phyloP scores from a whole-genome alignment of 2,113 vertebrate species.

The Callionymus lyra region DNA sequence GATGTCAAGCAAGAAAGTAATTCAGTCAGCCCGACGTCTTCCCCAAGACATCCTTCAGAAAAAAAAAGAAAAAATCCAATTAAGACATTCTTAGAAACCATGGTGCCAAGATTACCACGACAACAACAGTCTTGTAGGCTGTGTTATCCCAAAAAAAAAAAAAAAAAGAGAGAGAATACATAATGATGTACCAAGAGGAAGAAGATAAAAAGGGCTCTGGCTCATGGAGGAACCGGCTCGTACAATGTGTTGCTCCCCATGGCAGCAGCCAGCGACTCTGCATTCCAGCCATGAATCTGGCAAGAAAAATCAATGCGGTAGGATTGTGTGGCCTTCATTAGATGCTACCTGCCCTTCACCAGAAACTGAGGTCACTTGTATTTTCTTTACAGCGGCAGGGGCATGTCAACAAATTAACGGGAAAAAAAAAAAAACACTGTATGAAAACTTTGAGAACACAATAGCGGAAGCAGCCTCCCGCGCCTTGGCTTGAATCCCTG shows the following conservation, averaged over 20 bases:
- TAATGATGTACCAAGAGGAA: conserved; percentile 26
- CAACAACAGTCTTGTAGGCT: background rate
- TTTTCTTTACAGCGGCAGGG: conserved; percentile 51
- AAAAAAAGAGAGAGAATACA: conserved; percentile 10
- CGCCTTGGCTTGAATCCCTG: conserved; percentile 39
- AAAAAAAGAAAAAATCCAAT: background rate
- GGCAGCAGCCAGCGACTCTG: conserved; percentile 35
- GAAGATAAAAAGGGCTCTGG: too few species aligned
- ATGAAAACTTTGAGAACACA: conserved; percentile 49
- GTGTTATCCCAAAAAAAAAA: background rate
- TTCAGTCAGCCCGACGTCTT: background rate
- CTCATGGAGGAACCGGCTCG: conserved; percentile 29
- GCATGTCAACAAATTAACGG: conserved; percentile 62
- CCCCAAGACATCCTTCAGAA: background rate
- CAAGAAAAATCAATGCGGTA: conserved; percentile 46
- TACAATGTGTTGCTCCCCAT: conserved; percentile 30
- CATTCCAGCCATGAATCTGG: conserved; percentile 34
- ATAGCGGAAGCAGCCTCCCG: conserved; percentile 30
- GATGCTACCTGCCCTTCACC: conserved; percentile 46
- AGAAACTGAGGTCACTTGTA: conserved; percentile 46
- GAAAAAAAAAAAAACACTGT: conserved; percentile 33
- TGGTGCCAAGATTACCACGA: background rate
- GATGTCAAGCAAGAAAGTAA: too few species aligned
- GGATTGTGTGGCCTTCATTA: conserved; percentile 54
- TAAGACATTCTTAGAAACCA: conserved; percentile 9